phyloP scores from a whole-genome alignment of 2,797 vertebrate genomes.

The Lophius americanus region DNA sequence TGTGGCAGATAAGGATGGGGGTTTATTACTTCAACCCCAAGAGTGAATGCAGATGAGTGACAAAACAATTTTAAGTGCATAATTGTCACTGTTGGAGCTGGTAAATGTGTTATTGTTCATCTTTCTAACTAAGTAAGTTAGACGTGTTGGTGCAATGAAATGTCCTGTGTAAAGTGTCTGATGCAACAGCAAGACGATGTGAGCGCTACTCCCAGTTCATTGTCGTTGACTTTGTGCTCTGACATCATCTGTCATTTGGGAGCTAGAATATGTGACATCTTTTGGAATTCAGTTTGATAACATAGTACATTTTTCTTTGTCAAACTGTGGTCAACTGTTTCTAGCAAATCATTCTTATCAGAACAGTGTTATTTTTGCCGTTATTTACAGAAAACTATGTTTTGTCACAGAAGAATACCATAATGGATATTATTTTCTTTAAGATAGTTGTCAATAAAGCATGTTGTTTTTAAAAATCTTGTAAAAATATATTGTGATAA shows the following conservation, averaged over 20 bases:
- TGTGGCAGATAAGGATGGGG: constrained; percentile 8
- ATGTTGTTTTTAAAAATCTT: constrained; percentile 71
- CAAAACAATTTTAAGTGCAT: constrained; percentile 13
- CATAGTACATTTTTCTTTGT: constrained; percentile 43
- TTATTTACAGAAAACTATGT: constrained; percentile 48
- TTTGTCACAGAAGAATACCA: constrained; percentile 43
- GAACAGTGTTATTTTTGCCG: constrained; percentile 72
- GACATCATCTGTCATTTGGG: constrained; percentile 24
- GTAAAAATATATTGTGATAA: constrained; percentile 6
- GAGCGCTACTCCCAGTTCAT: constrained; percentile 11
- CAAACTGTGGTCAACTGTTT: constrained; percentile 49
- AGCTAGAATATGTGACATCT: constrained; percentile 19
- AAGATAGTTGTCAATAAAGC: constrained; percentile 75
- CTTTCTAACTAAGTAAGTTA: constrained; percentile 18
- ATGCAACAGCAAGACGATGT: constrained; percentile 12
- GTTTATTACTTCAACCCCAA: constrained; percentile 12
- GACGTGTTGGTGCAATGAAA: constrained; percentile 28
- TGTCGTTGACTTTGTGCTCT: constrained; percentile 8
- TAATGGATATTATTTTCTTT: constrained; percentile 53
- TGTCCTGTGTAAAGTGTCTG: constrained; percentile 8
- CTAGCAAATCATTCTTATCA: constrained; percentile 38
- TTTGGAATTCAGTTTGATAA: constrained; percentile 30
- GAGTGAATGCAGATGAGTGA: constrained; percentile 5
- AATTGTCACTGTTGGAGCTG: constrained; percentile 13
- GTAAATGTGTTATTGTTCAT: constrained; percentile 23